phyloP scores from a whole-genome alignment of 2,113 vertebrate genomes.

The Oostethus manadensis region DNA sequence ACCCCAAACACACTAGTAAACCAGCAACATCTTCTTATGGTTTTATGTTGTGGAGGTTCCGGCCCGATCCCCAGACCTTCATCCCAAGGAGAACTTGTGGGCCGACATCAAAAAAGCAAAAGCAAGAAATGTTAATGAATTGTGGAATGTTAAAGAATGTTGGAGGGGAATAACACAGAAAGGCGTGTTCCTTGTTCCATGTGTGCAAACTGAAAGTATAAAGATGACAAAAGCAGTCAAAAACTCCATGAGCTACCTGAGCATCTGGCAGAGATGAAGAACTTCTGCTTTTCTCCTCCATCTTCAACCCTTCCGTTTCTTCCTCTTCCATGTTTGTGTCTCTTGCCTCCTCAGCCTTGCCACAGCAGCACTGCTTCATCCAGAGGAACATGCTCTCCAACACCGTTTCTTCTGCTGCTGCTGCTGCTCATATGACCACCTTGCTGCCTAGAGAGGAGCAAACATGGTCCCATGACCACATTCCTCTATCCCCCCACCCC shows the following conservation, averaged over 20 bases:
- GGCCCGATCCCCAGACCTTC: no score
- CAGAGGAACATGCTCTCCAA: constrained; percentile 56
- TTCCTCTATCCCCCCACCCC: not conserved
- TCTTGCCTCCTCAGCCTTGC: constrained; percentile 21
- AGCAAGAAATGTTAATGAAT: no score
- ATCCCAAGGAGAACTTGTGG: no score
- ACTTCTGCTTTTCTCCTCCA: constrained; percentile 37
- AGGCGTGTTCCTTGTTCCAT: no score
- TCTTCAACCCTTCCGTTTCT: constrained; percentile 22
- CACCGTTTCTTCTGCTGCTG: constrained; percentile 31
- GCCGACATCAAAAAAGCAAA: no score
- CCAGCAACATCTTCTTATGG: no score
- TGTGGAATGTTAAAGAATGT: no score
- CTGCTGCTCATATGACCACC: constrained; percentile 71
- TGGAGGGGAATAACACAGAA: no score
- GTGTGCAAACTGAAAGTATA: not conserved
- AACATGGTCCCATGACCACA: constrained; percentile 76
- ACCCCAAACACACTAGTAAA: no score
- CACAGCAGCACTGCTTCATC: constrained; percentile 49
- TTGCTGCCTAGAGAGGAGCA: constrained; percentile 58
- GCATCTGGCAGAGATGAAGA: constrained; percentile 39
- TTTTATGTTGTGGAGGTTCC: no score
- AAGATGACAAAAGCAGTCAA: not conserved
- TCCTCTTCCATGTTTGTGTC: constrained; percentile 18
- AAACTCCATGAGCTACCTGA: constrained; percentile 49